phyloP scores from a whole-genome alignment of 1,140 invertebrate species.

The Calephelis nemesis region DNA sequence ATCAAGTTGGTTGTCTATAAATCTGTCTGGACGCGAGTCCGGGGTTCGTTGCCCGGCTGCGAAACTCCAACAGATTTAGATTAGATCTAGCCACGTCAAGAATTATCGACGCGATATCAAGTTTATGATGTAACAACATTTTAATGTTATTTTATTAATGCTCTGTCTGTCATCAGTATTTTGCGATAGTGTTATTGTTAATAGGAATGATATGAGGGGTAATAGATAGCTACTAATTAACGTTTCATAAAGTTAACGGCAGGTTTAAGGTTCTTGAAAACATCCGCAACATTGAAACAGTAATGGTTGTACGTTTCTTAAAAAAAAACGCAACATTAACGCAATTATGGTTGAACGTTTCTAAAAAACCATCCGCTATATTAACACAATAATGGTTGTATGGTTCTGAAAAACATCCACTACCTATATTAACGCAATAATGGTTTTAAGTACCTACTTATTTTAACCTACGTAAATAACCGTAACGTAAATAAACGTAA shows the following conservation, averaged over 20 bases:
- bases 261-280: not conserved
- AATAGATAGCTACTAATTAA: not conserved
- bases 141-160: conserved; percentile 14
- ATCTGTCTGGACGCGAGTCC: conserved; percentile 49
- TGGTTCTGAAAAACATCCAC: too few species aligned
- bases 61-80: not conserved
- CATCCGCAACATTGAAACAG: not conserved
- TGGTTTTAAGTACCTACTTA: too few species aligned
- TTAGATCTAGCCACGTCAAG: conserved; percentile 1
- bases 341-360: too few species aligned
- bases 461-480: too few species aligned
- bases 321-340: too few species aligned
- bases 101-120: conserved; percentile 9
- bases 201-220: not conserved
- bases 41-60: conserved; percentile 37
- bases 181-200: not conserved
- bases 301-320: too few species aligned
- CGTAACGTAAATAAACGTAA: too few species aligned
- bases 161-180: not conserved
- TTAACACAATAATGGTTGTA: too few species aligned
- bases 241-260: not conserved
- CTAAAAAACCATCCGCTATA: too few species aligned
- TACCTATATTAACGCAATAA: too few species aligned
- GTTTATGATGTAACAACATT: conserved; percentile 16
- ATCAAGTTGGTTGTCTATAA: conserved; percentile 39